Conservation (phyloP, 2,888 invertebrate genomes). For the Tryphoninae sp. region DNA sequence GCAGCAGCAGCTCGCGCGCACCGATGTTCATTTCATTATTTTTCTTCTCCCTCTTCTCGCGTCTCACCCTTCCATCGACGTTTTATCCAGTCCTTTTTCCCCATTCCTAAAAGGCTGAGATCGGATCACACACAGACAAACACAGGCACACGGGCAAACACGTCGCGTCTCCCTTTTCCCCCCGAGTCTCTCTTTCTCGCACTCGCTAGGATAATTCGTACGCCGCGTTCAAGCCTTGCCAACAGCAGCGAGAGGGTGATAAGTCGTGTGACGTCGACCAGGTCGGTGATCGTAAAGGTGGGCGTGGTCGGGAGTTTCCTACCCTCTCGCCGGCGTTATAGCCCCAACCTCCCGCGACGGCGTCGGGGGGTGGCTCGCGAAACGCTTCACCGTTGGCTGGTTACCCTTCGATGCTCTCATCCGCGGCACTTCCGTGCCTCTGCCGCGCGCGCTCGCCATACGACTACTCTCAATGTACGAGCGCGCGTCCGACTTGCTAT, state of each 20-base stretch:
- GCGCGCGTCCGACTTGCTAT: constrained; percentile 17
- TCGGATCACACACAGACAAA: constrained; percentile 25
- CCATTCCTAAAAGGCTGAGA: constrained; percentile 46
- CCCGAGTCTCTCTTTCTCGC: constrained; percentile 53
- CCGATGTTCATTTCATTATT: constrained; percentile 81
- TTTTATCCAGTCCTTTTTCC: constrained; percentile 50
- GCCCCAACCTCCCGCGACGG: constrained; percentile 47
- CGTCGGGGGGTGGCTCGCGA: constrained; percentile 67
- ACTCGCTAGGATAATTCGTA: constrained; percentile 32
- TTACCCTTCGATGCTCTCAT: constrained; percentile 52
- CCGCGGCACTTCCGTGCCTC: constrained; percentile 31
- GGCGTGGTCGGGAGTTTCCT: constrained; percentile 73
- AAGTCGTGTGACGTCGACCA: constrained; percentile 80
- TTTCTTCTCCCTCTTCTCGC: constrained; percentile 70
- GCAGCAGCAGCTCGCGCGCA: constrained; percentile 53
- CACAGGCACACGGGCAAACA: constrained; percentile 57
- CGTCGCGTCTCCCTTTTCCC: constrained; percentile 50
- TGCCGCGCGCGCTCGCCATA: constrained; percentile 14
- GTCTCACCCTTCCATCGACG: constrained; percentile 29
- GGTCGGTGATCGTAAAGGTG: constrained; percentile 76
- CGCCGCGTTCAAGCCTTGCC: constrained; percentile 53
- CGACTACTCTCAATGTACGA: constrained; percentile 16
- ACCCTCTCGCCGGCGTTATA: constrained; percentile 63
- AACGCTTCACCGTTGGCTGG: constrained; percentile 76
- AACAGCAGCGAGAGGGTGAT: constrained; percentile 77